Conservation (phyloP, 2,113 vertebrate genomes). For the Trochalopteron elliotii region DNA sequence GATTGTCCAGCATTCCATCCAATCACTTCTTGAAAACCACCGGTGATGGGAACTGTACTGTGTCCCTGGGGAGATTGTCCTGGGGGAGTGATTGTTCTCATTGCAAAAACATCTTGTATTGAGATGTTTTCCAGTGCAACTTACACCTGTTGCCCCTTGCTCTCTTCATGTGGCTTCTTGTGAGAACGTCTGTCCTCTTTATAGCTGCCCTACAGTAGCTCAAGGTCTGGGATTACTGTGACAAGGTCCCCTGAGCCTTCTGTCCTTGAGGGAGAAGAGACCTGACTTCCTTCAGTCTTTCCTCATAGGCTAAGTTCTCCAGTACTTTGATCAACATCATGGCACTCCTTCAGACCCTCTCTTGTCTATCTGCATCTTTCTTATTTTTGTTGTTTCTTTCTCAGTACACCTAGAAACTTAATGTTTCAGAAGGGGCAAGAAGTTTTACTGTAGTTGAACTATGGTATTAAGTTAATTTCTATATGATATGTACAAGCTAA, state of each 20-base stretch:
- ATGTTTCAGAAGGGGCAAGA: not conserved
- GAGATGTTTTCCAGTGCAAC: not conserved
- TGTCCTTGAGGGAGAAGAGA: not conserved
- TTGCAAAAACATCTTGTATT: not conserved
- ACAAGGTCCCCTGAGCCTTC: not conserved
- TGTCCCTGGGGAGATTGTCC: not conserved
- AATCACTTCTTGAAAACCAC: not conserved
- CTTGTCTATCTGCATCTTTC: not conserved
- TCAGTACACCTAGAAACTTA: not conserved
- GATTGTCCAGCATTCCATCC: not conserved
- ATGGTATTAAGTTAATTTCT: not conserved
- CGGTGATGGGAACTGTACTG: not conserved
- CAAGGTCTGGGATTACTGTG: not conserved
- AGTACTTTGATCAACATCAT: not conserved
- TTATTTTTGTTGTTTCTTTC: not conserved
- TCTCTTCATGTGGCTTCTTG: not conserved
- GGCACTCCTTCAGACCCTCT: not conserved
- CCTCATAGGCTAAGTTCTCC: accelerated
- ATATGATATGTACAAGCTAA: not conserved
- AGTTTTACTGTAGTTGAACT: not conserved
- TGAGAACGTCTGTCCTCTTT: not conserved
- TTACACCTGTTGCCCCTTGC: not conserved
- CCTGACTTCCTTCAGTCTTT: not conserved
- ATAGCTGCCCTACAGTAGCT: not conserved
- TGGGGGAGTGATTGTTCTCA: not conserved